Conservation (phyloP, 37 sponge, comb jelly and placozoan genomes). For the Corticium candelabrum region DNA sequence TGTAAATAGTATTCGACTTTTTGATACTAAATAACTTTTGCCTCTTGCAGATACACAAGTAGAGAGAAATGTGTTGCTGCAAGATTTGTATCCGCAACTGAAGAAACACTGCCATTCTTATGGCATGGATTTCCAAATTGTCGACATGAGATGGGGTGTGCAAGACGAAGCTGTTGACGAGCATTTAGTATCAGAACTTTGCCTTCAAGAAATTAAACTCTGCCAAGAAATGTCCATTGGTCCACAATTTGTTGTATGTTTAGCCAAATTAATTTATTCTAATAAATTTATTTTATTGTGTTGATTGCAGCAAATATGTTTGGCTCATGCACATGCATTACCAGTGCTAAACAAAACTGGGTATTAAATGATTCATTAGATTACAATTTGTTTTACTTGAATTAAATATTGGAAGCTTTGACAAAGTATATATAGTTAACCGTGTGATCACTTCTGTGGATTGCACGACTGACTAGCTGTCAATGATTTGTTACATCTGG, state of each 20-base stretch:
- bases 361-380: too few relatives aligned
- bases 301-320: too few relatives aligned
- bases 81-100: conserved; percentile 33
- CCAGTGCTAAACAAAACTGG: too few relatives aligned
- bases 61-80: conserved; percentile 23
- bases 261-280: not conserved
- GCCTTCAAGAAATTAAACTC: conserved; percentile 48
- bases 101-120: conserved; percentile 31
- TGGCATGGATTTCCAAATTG: conserved; percentile 54
- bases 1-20: too few relatives aligned
- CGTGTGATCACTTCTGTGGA: too few relatives aligned
- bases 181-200: conserved; percentile 53
- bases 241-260: conserved; percentile 59
- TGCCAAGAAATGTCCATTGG: conserved; percentile 56
- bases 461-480: too few relatives aligned
- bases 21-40: not conserved
- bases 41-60: conserved; percentile 30
- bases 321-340: too few relatives aligned
- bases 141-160: conserved; percentile 59
- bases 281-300: not conserved
- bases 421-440: too few relatives aligned
- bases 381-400: too few relatives aligned
- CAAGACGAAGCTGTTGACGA: conserved; percentile 42
- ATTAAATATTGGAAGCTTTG: too few relatives aligned
- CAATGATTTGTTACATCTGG: too few relatives aligned